Evolutionary conservation across 2,888 invertebrate genomes (phyloP), one percentile per base, ranked within the genome.

Genomic region (Diarsia mendica): DNA sequence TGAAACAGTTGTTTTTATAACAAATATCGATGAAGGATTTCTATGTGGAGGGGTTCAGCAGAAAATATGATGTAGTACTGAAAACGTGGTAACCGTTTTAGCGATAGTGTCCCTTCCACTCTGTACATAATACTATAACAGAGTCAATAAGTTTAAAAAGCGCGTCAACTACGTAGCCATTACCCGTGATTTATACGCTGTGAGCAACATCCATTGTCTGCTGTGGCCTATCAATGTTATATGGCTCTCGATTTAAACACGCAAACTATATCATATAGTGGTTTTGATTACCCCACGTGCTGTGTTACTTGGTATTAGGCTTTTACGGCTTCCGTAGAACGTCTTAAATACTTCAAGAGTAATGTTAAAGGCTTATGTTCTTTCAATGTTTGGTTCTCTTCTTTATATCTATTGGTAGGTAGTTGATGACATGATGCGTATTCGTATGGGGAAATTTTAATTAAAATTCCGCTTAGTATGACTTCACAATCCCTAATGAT

Each of bases 91-190:
- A 8, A 39, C 39, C 39, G 39, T 39, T 39, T 8, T 39, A 39
- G 39, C 39, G 39, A 8, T 6, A 8, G 39, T 39, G 39, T 39
- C 39, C 39, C 39, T 39, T 39, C 39, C 8, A 39, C 0, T 8
- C 39, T 39, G 83, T 87, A 46, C 23, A 86, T 90, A 89, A 88
- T 39, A 39, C 89, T 77, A 79, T 89, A 89, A 88, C 89, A 86
- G 88, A 91, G 91, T 90, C 92, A 90, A 93, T 94, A 93, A 91
- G 89, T 93, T 92, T 82, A 89, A 91, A 92, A 91, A 92, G 87
- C 91, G 89, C 91, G 91, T 92, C 92, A 92, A 90, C 92, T 90
- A 86, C 87, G 89, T 85, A 78, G 88, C 92, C 91, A 92, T 93
- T 93, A 93, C 79, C 71, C 78, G 86, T 93, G 93, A 94, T 94